These are phyloP conservation scores for Clanis bilineata DNA, from an alignment of 2,888 invertebrate genomes.

Conservation along the genomic window DNA sequence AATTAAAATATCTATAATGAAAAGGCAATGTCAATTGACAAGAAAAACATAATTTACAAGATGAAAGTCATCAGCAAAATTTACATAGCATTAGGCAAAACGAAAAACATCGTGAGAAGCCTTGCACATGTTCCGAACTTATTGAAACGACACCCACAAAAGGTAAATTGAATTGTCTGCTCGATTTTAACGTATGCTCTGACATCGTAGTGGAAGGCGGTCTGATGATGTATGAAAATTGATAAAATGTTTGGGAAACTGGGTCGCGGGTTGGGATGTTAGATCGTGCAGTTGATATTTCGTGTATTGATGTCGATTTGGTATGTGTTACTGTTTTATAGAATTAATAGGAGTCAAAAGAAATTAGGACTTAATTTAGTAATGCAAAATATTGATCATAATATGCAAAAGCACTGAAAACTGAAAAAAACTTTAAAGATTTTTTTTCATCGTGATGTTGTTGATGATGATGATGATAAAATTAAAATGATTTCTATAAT, in stretches of 20 bases:
- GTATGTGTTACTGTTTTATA: too few species aligned
- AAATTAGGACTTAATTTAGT: too few species aligned
- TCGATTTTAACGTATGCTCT: constrained; percentile 7
- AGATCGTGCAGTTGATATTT: neutral
- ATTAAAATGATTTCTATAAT: too few species aligned
- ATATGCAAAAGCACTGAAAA: too few species aligned
- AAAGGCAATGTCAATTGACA: neutral
- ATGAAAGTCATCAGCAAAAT: neutral
- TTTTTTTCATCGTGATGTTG: too few species aligned
- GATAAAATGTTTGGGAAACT: neutral
- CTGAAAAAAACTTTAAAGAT: too few species aligned
- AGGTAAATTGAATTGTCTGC: constrained; percentile 10
- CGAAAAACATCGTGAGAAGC: neutral
- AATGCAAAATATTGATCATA: too few species aligned
- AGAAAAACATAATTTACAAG: neutral
- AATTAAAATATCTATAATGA: neutral
- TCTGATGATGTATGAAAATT: neutral
- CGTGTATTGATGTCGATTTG: neutral
- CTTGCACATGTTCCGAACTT: neutral
- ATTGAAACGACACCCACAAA: neutral
- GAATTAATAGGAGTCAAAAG: too few species aligned
- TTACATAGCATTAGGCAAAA: neutral
- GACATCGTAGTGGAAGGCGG: neutral
- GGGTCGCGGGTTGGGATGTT: neutral
- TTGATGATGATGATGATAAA: too few species aligned